These are phyloP conservation scores for Danaus chrysippus DNA, from an alignment of 2,888 invertebrate species.

Conservation along the genomic window DNA sequence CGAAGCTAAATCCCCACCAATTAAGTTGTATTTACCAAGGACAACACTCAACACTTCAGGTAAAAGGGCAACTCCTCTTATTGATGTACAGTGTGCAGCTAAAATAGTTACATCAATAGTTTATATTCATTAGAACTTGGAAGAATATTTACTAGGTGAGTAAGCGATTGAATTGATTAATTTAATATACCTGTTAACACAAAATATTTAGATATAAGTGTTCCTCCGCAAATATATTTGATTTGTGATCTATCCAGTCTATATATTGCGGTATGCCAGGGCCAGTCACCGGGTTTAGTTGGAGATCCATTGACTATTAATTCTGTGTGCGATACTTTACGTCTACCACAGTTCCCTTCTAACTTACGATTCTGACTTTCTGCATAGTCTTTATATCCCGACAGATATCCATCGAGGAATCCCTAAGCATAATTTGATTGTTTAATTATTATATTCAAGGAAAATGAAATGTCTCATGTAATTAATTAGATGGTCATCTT, in stretches of 20 bases:
- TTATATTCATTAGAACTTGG: not conserved
- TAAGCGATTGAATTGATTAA: not conserved
- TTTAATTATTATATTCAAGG: not conserved
- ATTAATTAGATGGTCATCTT: slow-evolving; percentile 12
- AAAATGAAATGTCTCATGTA: not conserved
- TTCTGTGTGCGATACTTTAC: slow-evolving; percentile 44
- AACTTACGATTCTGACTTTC: slow-evolving; percentile 29
- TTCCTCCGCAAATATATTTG: slow-evolving; percentile 40
- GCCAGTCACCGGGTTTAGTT: slow-evolving; percentile 41
- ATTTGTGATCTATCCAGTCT: slow-evolving; percentile 23
- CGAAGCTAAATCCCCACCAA: slow-evolving; percentile 6
- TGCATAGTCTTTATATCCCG: slow-evolving; percentile 33
- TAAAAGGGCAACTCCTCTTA: slow-evolving; percentile 20
- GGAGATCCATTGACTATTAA: slow-evolving; percentile 48
- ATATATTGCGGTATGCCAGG: slow-evolving; percentile 41
- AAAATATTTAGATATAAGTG: slow-evolving; percentile 30
- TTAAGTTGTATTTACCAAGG: slow-evolving; percentile 11
- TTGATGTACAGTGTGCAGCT: slow-evolving; percentile 11
- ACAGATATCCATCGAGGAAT: not conserved
- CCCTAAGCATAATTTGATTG: not conserved
- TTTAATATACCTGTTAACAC: slow-evolving; percentile 26
- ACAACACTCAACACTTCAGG: slow-evolving; percentile 7
- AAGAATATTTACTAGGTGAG: not conserved
- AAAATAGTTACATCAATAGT: not conserved
- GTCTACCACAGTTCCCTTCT: slow-evolving; percentile 44